Evolutionary conservation across 2,113 vertebrate species (phyloP).

Genomic region (Protobothrops mucrosquamatus): DNA sequence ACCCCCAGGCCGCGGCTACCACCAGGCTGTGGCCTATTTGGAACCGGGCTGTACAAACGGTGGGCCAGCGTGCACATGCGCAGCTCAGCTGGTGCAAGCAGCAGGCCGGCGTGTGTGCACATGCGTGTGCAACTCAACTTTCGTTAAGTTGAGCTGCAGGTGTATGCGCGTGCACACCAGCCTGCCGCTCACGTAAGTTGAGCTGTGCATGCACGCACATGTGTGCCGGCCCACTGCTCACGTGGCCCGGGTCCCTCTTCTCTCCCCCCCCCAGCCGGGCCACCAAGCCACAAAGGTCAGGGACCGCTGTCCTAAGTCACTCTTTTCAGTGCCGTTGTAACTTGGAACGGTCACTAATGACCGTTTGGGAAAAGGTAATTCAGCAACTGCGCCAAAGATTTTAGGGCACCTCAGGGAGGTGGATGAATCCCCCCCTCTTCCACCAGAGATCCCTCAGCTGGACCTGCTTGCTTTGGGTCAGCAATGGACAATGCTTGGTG

Average conservation of each 20-base stretch:
- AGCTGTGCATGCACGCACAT: not conserved
- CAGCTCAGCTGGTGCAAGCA: not conserved
- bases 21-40: no score
- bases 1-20: no score
- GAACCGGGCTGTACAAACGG: no score
- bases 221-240: not conserved
- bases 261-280: no score
- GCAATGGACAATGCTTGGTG: not conserved
- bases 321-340: no score
- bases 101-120: no score
- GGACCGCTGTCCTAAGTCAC: no score
- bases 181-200: accelerated
- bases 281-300: not conserved
- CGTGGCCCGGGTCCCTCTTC: accelerated
- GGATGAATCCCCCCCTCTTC: not conserved
- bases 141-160: not conserved
- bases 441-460: not conserved
- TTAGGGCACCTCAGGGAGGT: not conserved
- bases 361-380: not conserved
- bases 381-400: not conserved
- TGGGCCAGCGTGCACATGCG: not conserved
- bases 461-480: not conserved
- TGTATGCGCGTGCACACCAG: not conserved
- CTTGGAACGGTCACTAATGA: not conserved
- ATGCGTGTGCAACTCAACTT: not conserved